Base-by-base conservation (phyloP, 2,113 vertebrate genomes). In the Ictalurus furcatus region DNA sequence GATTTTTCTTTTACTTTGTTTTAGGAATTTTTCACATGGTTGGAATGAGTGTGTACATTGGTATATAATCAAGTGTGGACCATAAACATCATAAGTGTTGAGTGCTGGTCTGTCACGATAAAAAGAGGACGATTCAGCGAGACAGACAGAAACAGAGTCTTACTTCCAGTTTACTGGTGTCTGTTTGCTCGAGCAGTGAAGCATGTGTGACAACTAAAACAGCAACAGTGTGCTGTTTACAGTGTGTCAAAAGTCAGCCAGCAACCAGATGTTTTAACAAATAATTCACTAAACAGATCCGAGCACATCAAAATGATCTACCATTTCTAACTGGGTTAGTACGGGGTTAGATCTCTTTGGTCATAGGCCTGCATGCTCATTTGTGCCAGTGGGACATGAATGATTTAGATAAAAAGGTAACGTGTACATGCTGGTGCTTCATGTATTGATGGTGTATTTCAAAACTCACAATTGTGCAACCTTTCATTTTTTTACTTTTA, bases 181-280 rank as follows among this genome's bases (percentile, higher is more conserved):
- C 82, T 87, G 83, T 90, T 89, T 91, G 73, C 88, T 91, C 85
- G 9, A 79, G 86, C 88, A 84, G 78, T 88, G 90, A 88, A 90
- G 87, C 90, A 88, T 90, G 88, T 81, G 79, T 91, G 89, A 87
- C 89, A 88, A 87, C 85, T 87, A 88, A 91, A 91, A 86, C 80
- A 54, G 63, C 84, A 90, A 78, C 88, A 85, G 79, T 23, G 52
- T 83, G 59, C 89, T 82, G 30, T 85, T 40, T 63, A 80, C 58
- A 84, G 58, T 81, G 78, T 71, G 79, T 79, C 61, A 86, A 90
- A 74, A 88, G 80, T n/a, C 44, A 86, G 59, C 69, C 71, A 73
- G 59, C 80, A 86, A 74, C 28, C 78, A 61, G 56, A 91, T 48
- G 44, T 48, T 86, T 80, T 84, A 54, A 37, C 52, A 91, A 82